Evolutionary conservation across 2,113 vertebrate genomes (phyloP).

Genomic region (Actinemys pallida): DNA sequence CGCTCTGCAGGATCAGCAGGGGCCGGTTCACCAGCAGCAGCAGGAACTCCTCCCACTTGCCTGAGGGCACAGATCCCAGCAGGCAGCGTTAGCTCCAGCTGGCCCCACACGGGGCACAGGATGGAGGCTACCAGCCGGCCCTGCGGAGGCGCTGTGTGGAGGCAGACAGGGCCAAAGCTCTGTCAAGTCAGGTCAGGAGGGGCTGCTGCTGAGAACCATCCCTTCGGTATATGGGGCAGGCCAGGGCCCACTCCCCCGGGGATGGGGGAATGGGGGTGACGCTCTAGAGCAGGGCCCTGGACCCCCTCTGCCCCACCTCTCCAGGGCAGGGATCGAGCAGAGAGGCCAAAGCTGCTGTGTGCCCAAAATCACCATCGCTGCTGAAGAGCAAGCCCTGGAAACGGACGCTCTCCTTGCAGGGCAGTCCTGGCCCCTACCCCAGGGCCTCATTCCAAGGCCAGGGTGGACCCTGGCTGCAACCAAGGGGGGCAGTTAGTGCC

Average conservation of each 20-base stretch:
- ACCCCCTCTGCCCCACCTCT: neutral
- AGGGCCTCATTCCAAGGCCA: neutral
- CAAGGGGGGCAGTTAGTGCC: neutral
- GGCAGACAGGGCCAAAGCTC: neutral
- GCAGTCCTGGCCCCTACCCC: neutral
- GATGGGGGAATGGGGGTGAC: too few species aligned
- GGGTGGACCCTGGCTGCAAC: too few species aligned
- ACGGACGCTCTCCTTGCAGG: neutral
- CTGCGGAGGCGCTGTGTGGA: neutral
- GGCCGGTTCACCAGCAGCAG: constrained; percentile 39
- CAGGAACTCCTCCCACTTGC: constrained; percentile 27
- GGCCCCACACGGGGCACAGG: neutral
- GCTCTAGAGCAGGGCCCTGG: too few species aligned
- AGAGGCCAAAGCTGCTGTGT: neutral
- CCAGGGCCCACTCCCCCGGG: too few species aligned
- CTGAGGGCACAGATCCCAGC: neutral
- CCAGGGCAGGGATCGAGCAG: neutral
- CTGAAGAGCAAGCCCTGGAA: neutral
- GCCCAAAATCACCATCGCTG: neutral
- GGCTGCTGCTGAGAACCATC: too few species aligned
- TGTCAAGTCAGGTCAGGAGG: neutral
- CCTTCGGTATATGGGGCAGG: too few species aligned
- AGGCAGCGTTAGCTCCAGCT: neutral
- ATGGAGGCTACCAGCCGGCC: neutral
- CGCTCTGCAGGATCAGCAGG: constrained; percentile 43